Evolutionary conservation across 64 coral and sea anemone species (phyloP), one percentile per base, ranked within the genome.

Genomic region (Montipora capricornis): DNA sequence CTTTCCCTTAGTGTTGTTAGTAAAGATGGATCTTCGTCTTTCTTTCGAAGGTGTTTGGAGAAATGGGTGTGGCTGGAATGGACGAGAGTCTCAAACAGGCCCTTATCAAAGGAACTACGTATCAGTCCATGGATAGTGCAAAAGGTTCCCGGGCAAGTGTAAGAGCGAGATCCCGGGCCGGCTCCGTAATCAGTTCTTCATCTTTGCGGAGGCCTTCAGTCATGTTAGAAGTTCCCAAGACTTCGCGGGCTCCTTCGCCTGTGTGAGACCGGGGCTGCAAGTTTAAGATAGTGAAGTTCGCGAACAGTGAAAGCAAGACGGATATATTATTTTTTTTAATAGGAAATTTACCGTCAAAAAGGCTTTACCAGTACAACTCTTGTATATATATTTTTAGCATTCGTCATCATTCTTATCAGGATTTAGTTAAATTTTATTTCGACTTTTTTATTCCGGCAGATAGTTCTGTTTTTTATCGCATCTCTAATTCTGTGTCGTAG

Each of bases 51-150:
- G 96, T 98, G 47, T 98, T 98, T 80, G 93, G 93, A 45, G 96
- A 98, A 83, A 98, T 98, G 93, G 89, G 89, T 10, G 84, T 98
- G 44, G 93, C 86, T 7, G 93, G 96, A 14, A 95, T 98, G 82
- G 96, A 98, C 73, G 96, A 98, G 66, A 94, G 93, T 14, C 89
- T 98, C 4, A 98, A 98, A 80, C 93, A 98, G 85, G 93, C 93
- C 0, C 86, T 98, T 22, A 88, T 98, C n/a, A 92, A 98, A 86
- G 90, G 96, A 45, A 98, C 93, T 45, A 98, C 79, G 19, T 95
- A 95, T 68, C 93, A 98, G 84, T 90, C 79, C 19, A 70, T 95
- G 52, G 93, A 95, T 17, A 92, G 88, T 51, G 87, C 95, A 67
- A 81, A 55, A 4, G 82, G 82, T 20, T 96, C 95, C 59, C 90